Evolutionary conservation across 2,888 invertebrate species (phyloP).

Genomic region (Rhabditoides inermis): DNA sequence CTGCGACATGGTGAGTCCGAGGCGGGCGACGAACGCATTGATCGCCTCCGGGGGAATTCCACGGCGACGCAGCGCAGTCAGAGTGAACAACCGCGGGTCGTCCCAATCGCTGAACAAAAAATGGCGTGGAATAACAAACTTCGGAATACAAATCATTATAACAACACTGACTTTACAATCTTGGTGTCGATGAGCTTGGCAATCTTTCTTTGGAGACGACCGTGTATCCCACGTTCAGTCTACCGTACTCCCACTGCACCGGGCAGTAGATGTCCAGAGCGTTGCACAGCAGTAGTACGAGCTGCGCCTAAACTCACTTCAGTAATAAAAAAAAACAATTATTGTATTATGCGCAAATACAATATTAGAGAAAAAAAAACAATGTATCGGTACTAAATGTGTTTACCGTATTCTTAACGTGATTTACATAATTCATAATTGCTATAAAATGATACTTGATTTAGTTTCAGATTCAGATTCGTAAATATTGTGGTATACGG

Average conservation of each 20-base stretch:
- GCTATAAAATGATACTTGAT: too few species aligned
- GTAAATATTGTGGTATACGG: too few species aligned
- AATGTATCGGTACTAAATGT: too few species aligned
- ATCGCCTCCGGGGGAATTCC: slow-evolving; percentile 89
- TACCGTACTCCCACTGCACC: slow-evolving; percentile 93
- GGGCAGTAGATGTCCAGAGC: slow-evolving; percentile 91
- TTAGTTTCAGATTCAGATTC: too few species aligned
- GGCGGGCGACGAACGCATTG: slow-evolving; percentile 81
- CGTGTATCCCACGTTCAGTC: slow-evolving; percentile 89
- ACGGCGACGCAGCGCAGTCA: slow-evolving; percentile 82
- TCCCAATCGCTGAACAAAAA: slow-evolving; percentile 77
- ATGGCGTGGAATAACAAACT: too few species aligned
- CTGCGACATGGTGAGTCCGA: slow-evolving; percentile 63
- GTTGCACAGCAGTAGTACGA: slow-evolving; percentile 98
- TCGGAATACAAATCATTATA: background rate
- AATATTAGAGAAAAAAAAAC: too few species aligned
- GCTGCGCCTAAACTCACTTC: slow-evolving; percentile 61
- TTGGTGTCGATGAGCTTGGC: slow-evolving; percentile 79
- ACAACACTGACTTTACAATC: slow-evolving; percentile 65
- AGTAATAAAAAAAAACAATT: background rate
- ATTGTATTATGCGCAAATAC: background rate
- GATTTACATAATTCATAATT: too few species aligned
- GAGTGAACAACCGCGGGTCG: slow-evolving; percentile 89
- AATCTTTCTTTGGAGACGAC: slow-evolving; percentile 98
- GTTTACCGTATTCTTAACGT: too few species aligned